A percentile compares a stretch with the other conserved stretches of the same genome.
Conservation (phyloP, 2,797 vertebrate genomes). For the Tadarida brasiliensis region DNA sequence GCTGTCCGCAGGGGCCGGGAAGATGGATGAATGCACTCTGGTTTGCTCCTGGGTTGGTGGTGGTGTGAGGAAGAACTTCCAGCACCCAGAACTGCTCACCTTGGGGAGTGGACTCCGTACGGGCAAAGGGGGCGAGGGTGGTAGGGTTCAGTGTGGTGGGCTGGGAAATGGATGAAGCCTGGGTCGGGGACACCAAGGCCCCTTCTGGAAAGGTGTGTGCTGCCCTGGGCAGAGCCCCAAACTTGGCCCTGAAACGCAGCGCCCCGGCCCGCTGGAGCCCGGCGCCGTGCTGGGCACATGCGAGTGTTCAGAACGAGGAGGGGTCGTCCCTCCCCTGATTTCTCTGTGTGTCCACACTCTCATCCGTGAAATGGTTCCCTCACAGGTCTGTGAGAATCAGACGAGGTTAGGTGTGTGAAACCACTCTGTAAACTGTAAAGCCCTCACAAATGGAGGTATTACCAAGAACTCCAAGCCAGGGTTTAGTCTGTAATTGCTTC, state of each 20-base stretch:
- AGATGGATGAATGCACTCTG: fast-evolving
- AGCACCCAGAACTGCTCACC: fast-evolving
- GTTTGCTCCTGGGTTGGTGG: background rate
- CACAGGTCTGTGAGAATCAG: background rate
- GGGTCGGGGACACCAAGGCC: background rate
- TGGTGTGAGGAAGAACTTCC: background rate
- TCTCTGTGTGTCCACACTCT: background rate
- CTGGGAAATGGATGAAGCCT: too few relatives aligned
- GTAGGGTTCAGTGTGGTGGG: background rate
- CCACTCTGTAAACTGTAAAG: constrained; percentile 16
- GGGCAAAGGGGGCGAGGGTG: background rate
- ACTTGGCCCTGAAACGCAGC: fast-evolving
- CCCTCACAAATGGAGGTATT: constrained; percentile 59
- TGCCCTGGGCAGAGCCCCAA: background rate
- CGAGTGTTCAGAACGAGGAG: fast-evolving
- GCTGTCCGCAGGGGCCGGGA: background rate
- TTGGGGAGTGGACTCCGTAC: background rate
- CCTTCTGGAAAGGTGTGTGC: background rate
- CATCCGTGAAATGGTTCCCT: background rate
- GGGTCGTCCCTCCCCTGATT: fast-evolving
- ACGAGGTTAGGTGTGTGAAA: background rate
- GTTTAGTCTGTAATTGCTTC: constrained; percentile 57
- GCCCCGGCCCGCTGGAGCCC: background rate
- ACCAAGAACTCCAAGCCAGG: constrained; percentile 10
- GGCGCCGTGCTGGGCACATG: fast-evolving